A percentile compares a stretch with the other conserved stretches of the same genome.
Evolutionary conservation across 92 coral and sea anemone species (phyloP).

Genomic region (Galaxea fascicularis): DNA sequence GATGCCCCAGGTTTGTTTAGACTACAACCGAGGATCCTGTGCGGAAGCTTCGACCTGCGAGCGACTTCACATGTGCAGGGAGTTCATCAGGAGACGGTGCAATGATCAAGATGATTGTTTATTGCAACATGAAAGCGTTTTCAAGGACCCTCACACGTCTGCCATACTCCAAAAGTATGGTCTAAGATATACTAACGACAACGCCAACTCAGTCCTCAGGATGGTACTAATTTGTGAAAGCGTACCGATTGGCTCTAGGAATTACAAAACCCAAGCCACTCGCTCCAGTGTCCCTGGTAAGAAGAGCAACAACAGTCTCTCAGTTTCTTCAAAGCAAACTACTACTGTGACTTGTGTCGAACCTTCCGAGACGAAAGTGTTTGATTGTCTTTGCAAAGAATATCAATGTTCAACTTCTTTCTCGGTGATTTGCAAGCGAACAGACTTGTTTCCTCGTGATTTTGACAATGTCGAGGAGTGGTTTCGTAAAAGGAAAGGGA

Average conservation of each 20-base stretch:
- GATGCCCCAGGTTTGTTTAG: conserved; percentile 61
- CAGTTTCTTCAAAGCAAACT: not conserved
- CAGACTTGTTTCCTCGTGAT: conserved; percentile 48
- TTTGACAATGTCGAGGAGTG: conserved; percentile 38
- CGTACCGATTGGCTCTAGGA: not conserved
- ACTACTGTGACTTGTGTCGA: not conserved
- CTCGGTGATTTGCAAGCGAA: conserved; percentile 43
- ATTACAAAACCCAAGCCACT: not conserved
- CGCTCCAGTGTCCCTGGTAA: not conserved
- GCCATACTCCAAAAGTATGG: conserved; percentile 44
- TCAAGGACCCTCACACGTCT: conserved; percentile 36
- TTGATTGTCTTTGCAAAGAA: conserved; percentile 63
- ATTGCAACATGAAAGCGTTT: conserved; percentile 56
- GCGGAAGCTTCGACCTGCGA: conserved; percentile 9
- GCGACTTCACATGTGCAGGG: conserved; percentile 70
- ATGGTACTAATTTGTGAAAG: conserved; percentile 58
- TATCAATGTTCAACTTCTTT: conserved; percentile 47
- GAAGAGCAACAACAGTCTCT: not conserved
- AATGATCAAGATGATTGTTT: conserved; percentile 40
- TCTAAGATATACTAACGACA: conserved; percentile 34
- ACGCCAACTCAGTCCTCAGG: conserved; percentile 35
- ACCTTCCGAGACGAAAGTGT: conserved; percentile 56
- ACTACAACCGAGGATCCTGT: conserved; percentile 55
- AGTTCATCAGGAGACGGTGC: conserved; percentile 45
- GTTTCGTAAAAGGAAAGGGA: conserved; percentile 57